These are phyloP conservation scores for Tachysurus fulvidraco DNA, from an alignment of 2,113 vertebrate genomes.

Conservation along the genomic window DNA sequence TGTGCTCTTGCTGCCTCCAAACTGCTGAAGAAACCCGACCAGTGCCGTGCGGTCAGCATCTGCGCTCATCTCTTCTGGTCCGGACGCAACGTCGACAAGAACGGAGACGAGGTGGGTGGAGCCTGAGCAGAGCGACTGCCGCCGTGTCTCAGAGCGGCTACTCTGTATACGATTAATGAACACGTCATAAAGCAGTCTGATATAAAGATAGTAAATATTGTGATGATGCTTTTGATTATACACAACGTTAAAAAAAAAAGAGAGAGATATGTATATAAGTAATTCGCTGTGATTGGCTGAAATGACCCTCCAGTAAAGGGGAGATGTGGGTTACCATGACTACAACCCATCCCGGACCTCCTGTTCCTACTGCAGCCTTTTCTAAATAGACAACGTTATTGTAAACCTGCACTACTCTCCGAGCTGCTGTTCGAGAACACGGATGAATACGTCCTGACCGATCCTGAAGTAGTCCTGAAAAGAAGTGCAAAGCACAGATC, in stretches of 20 bases:
- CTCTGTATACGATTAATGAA: neutral
- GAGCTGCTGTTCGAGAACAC: too few species aligned
- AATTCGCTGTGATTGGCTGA: neutral
- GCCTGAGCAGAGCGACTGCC: neutral
- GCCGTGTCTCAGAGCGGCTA: neutral
- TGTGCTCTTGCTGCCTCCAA: constrained; percentile 96
- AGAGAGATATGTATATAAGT: neutral
- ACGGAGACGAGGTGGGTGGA: constrained; percentile 86
- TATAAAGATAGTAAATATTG: neutral
- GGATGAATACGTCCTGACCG: too few species aligned
- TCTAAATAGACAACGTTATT: neutral
- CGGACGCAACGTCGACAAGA: constrained; percentile 91
- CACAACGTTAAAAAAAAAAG: neutral
- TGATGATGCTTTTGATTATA: neutral
- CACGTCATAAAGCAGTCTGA: neutral
- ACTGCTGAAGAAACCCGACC: constrained; percentile 96
- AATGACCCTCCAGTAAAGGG: neutral
- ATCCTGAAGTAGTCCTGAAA: too few species aligned
- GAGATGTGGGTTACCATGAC: neutral
- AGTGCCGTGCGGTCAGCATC: constrained; percentile 94
- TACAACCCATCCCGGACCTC: neutral
- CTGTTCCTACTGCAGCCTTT: neutral
- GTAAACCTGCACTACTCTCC: too few species aligned
- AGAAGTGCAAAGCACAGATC: too few species aligned
- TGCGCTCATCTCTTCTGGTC: constrained; percentile 99